Evolutionary conservation across 1,140 invertebrate genomes (phyloP).

Genomic region (Platyscapa corneri): DNA sequence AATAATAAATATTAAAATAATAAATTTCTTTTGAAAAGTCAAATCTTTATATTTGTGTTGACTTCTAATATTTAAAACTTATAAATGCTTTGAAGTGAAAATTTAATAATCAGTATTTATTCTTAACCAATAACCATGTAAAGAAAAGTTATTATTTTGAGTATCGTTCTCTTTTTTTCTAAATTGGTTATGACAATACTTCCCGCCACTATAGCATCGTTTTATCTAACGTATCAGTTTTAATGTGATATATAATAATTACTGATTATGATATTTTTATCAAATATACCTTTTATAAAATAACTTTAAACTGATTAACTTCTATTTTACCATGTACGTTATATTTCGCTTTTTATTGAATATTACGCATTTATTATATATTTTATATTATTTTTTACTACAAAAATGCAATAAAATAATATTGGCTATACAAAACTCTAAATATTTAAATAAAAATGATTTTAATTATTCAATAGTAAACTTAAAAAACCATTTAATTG

Average conservation of each 20-base stretch:
- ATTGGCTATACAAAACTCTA: background rate
- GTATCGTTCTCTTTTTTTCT: background rate
- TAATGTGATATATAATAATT: too few species aligned
- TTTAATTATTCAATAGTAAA: slow-evolving; percentile 1
- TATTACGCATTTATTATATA: slow-evolving; percentile 40
- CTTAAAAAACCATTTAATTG: slow-evolving; percentile 11
- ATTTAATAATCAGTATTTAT: background rate
- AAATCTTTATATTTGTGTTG: too few species aligned
- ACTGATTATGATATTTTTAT: too few species aligned
- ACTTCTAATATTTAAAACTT: too few species aligned
- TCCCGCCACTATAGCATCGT: too few species aligned
- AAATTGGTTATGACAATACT: too few species aligned
- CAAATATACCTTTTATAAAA: background rate
- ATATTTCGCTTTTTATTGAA: slow-evolving; percentile 35
- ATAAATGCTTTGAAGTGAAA: background rate
- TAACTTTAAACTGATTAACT: background rate
- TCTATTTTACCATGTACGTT: slow-evolving; percentile 29
- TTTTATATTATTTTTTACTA: slow-evolving; percentile 28
- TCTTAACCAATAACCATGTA: background rate
- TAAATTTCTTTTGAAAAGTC: too few species aligned
- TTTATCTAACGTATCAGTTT: too few species aligned
- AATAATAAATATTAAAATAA: too few species aligned
- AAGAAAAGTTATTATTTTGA: background rate
- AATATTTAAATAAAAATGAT: slow-evolving; percentile 14
- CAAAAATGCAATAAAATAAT: slow-evolving; percentile 2